A percentile compares a stretch with the other conserved stretches of the same genome.
These are phyloP conservation scores for Scaptomyza caliginosa DNA, from an alignment of 2,888 invertebrate species.

Conservation along the genomic window DNA sequence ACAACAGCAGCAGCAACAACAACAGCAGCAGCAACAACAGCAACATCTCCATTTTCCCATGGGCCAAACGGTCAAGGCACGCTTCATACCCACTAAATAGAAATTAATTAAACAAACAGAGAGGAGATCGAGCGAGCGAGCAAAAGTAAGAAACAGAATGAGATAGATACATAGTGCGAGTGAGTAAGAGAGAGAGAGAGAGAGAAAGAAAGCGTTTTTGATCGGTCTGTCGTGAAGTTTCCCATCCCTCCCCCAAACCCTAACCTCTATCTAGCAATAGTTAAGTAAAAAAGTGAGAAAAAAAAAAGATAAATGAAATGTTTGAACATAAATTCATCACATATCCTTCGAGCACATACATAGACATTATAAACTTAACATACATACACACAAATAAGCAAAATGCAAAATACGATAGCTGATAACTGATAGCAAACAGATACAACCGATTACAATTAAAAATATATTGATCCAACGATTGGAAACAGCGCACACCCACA, in stretches of 20 bases:
- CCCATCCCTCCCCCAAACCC: background rate
- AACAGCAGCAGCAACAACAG: constrained; percentile 72
- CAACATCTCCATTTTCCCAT: constrained; percentile 75
- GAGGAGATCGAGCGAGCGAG: constrained; percentile 2
- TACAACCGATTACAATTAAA: constrained; percentile 24
- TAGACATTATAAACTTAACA: constrained; percentile 16
- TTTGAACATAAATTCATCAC: constrained; percentile 50
- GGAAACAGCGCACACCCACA: constrained; percentile 3
- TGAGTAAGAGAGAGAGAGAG: background rate
- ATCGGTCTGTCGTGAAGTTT: constrained; percentile 34
- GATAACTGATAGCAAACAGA: constrained; percentile 25
- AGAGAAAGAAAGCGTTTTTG: constrained; percentile 17
- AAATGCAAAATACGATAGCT: constrained; percentile 42
- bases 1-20: constrained; percentile 63
- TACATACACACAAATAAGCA: constrained; percentile 8
- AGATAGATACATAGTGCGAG: constrained; percentile 12
- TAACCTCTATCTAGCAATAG: constrained; percentile 32
- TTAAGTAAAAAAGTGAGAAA: constrained; percentile 12
- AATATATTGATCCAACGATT: constrained; percentile 17
- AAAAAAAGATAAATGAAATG: too few relatives aligned
- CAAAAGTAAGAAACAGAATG: background rate
- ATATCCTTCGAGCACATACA: constrained; percentile 54
- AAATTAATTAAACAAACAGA: constrained; percentile 19
- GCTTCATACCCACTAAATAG: constrained; percentile 83
- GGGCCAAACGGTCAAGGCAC: constrained; percentile 82